Evolutionary conservation across 2,797 vertebrate genomes (phyloP), one percentile per base, ranked within the genome.

Genomic region (Coreius guichenoti): DNA sequence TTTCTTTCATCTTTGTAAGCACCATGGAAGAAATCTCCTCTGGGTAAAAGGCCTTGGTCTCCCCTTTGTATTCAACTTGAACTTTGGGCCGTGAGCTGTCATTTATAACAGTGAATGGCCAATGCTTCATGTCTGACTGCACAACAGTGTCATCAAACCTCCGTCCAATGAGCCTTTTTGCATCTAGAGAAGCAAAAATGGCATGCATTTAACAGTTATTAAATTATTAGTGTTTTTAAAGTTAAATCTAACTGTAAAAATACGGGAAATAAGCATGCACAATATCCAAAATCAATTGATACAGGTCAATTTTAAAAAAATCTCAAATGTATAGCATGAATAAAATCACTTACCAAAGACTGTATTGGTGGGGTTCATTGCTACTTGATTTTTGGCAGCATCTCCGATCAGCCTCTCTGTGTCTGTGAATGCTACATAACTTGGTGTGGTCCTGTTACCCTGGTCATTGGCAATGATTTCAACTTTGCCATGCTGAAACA

Each of bases 381-480:
- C 98, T 80, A 99, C 98, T 91, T 99, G 98, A 63, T 99, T 99
- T 89, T 99, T 99, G 0, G 98, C 98, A 3, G 97, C 97, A 91
- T 99, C 98, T 0, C 98, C 97, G 0, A 99, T 99, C 79, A 98
- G 88, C 87, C 97, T 92, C 86, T 99, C 98, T 0, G 97, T 96
- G 81, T 99, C 97, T 0, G 97, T 99, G 87, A 99, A 99, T 8
- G 98, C 97, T 0, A 99, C 98, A 0, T 99, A 99, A 88, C 97
- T 99, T 0, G 97, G 98, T 0, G 98, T 99, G 93, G 97, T 99
- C 87, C 98, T 93, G 95, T 99, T 99, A 0, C 98, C 98, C 92
- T 99, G 98, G 87, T 99, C 98, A 0, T 99, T 99, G 92, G 97
- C 98, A 86, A 98, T 98, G 87, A 99, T 99, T 80, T 99, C 98